These are phyloP conservation scores for Ochropacha duplaris DNA, from an alignment of 2,888 invertebrate species.

Conservation along the genomic window DNA sequence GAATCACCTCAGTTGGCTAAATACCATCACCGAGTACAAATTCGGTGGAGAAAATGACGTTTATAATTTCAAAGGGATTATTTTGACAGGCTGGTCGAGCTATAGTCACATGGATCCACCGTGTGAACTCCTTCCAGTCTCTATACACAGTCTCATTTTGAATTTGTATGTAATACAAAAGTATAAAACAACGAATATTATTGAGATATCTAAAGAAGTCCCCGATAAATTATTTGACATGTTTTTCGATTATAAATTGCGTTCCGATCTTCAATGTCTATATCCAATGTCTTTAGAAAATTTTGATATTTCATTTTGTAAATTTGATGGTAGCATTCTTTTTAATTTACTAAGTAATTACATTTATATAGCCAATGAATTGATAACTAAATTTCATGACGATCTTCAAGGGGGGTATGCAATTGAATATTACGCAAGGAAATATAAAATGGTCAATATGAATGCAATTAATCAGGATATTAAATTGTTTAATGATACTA, in stretches of 20 bases:
- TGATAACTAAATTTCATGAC: conserved; percentile 21
- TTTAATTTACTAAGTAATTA: conserved; percentile 25
- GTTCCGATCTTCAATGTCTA: conserved; percentile 31
- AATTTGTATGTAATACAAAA: conserved; percentile 78
- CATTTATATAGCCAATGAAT: conserved; percentile 17
- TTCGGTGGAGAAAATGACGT: conserved; percentile 45
- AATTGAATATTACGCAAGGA: conserved; percentile 35
- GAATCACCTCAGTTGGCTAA: conserved; percentile 89
- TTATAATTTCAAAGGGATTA: conserved; percentile 83
- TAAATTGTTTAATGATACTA: conserved; percentile 21
- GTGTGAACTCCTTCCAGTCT: conserved; percentile 85
- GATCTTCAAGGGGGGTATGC: conserved; percentile 10
- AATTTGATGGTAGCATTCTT: conserved; percentile 38
- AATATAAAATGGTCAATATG: conserved; percentile 31
- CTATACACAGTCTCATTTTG: conserved; percentile 84
- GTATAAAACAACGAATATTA: conserved; percentile 39
- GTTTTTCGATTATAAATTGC: conserved; percentile 32
- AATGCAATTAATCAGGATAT: conserved; percentile 20
- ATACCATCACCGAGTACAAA: conserved; percentile 78
- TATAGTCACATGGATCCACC: conserved; percentile 86
- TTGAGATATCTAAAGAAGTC: conserved; percentile 12
- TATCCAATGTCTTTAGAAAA: conserved; percentile 13
- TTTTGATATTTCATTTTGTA: conserved; percentile 33
- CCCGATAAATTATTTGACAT: conserved; percentile 30
- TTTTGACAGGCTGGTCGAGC: conserved; percentile 89